Evolutionary conservation across 2,113 vertebrate species (phyloP), one percentile per base, ranked within the genome.

Genomic region (Elgaria multicarinata): DNA sequence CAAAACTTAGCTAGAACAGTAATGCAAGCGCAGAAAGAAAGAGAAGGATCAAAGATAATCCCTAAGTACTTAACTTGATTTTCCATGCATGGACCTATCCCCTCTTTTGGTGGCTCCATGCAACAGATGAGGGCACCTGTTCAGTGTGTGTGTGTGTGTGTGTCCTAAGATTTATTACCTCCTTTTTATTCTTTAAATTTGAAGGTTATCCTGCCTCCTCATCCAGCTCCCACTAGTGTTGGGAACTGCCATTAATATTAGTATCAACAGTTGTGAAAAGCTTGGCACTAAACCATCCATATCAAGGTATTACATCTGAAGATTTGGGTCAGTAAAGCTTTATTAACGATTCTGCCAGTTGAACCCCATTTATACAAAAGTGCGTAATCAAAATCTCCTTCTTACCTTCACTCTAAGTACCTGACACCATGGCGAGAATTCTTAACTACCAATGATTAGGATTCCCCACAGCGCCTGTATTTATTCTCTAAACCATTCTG

Each of bases 401-500:
- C 80, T 92, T 80, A 91, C 89, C 90, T 93, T 55, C 92, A 89
- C 90, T 90, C 62, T 84, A 94, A 75, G 86, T 94, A 94, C 92
- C 86, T 44, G 16, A n/a, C 64, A 83, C 86, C 90, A 94, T 87
- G 89, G 77, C 90, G 55, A 74, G 88, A 72, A 90, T 93, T 87
- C 90, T 90, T 93, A 91, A 87, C 58, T 13, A 90, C 58, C 53
- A 94, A 94, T 90, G 42, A 92, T 89, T 84, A 77, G 9, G 81
- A 92, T 93, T 91, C 95, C 83, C 91, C 91, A 91, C 89, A 93
- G 90, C 77, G 78, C 28, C 0, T 94, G 92, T 94, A 92, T 92
- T 90, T 91, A 77, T 79, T 87, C 64, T 95, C 36, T 81, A 81
- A 94, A 95, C 87, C 78, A 91, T 9, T 72, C 77, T 6, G 71